Conservation (phyloP, 2,888 invertebrate genomes). For the Enchytraeus crypticus region DNA sequence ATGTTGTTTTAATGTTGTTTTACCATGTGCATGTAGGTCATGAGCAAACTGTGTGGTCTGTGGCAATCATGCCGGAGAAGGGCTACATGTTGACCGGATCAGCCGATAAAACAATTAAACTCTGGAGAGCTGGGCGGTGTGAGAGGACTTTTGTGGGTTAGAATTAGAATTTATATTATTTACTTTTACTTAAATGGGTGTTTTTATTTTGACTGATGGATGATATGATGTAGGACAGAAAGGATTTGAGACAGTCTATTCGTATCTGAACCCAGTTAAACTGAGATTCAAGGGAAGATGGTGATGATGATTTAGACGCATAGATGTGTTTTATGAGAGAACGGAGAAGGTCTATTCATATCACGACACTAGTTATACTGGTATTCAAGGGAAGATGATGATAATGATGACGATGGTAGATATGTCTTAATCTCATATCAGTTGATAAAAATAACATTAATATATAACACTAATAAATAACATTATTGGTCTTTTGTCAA, state of each 20-base stretch:
- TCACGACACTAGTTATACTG: too few relatives aligned
- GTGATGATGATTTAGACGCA: too few relatives aligned
- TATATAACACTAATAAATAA: too few relatives aligned
- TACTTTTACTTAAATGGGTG: too few relatives aligned
- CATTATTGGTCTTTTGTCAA: too few relatives aligned
- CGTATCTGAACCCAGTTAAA: too few relatives aligned
- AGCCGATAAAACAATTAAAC: slow-evolving; percentile 79
- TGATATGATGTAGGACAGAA: too few relatives aligned
- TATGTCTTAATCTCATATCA: neutral
- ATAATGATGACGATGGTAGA: neutral
- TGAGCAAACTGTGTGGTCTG: slow-evolving; percentile 74
- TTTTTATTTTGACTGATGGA: neutral
- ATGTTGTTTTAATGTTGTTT: neutral
- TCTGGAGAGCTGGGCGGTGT: slow-evolving; percentile 69
- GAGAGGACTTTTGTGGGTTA: slow-evolving; percentile 51
- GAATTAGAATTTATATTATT: neutral
- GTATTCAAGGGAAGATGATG: too few relatives aligned
- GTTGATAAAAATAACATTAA: neutral
- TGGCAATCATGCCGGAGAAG: slow-evolving; percentile 48
- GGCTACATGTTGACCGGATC: slow-evolving; percentile 69
- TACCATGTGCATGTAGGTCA: slow-evolving; percentile 45
- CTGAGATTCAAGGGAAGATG: too few relatives aligned
- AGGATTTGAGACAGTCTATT: too few relatives aligned
- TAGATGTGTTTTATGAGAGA: too few relatives aligned
- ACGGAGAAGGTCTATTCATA: too few relatives aligned